Percentiles rank a stretch among this genome's conserved stretches.
Conservation (phyloP, 2,113 vertebrate species). For the Athene cunicularia region DNA sequence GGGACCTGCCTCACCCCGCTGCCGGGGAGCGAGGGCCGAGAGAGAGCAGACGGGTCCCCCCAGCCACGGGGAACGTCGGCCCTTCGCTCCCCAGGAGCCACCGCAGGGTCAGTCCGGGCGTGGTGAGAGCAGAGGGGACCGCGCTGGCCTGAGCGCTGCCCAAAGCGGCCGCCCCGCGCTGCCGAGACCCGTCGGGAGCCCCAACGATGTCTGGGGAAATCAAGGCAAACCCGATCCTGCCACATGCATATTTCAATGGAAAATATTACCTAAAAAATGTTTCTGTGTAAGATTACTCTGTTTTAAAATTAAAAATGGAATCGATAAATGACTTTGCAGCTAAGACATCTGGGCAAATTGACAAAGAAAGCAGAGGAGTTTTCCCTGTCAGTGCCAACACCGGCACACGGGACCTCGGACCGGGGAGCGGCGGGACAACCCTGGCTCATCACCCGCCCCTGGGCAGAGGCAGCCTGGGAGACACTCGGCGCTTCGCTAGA, state of each 20-base stretch:
- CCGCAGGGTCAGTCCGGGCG: not conserved
- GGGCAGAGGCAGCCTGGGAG: not conserved
- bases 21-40: rapidly evolving
- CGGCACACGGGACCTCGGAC: rapidly evolving
- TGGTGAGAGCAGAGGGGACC: not conserved
- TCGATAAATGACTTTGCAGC: not conserved
- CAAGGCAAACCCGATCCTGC: not conserved
- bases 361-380: not conserved
- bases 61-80: not conserved
- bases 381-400: not conserved
- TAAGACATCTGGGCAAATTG: not conserved
- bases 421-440: not conserved
- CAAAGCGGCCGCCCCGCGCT: not conserved
- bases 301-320: not conserved
- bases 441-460: not conserved
- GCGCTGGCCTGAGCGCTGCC: not conserved
- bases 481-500: rapidly evolving
- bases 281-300: not conserved
- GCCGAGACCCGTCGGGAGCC: not conserved
- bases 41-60: not conserved
- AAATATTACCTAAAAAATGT: not conserved
- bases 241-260: not conserved
- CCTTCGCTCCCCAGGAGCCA: not conserved
- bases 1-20: not conserved
- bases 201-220: not conserved